These are phyloP conservation scores for Phenganax marumi DNA, from an alignment of 92 coral and sea anemone species.

Conservation along the genomic window DNA sequence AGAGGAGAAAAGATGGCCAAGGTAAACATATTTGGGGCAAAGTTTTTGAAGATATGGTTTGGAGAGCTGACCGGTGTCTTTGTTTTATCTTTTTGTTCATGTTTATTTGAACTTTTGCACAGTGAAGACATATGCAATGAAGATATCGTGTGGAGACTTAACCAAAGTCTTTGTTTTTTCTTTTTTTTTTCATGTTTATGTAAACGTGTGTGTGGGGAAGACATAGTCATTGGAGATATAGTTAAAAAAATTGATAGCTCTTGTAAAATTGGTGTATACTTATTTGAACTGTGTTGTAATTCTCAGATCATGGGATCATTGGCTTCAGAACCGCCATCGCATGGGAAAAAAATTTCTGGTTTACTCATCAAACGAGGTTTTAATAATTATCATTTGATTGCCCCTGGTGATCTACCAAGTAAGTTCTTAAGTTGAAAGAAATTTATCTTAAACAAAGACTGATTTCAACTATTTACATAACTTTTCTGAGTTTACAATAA, in stretches of 20 bases:
- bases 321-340: constrained; percentile 89
- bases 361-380: constrained; percentile 93
- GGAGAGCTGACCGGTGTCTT: no score
- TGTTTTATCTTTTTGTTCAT: no score
- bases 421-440: constrained; percentile 30
- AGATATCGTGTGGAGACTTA: no score
- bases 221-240: no score
- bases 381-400: constrained; percentile 84
- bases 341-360: constrained; percentile 83
- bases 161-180: no score
- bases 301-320: constrained; percentile 91
- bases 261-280: not conserved
- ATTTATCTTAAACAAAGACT: not conserved
- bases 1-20: constrained; percentile 99
- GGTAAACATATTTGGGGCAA: constrained; percentile 50
- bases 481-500: not conserved
- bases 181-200: no score
- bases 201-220: no score
- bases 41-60: no score
- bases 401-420: constrained; percentile 97
- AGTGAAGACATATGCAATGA: no score
- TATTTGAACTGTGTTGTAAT: not conserved
- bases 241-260: not conserved
- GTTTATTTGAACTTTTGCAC: no score
- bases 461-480: no score